Percentiles rank a stretch among this genome's conserved stretches.
phyloP scores from a whole-genome alignment of 2,888 invertebrate species.

The Parochlus steinenii region DNA sequence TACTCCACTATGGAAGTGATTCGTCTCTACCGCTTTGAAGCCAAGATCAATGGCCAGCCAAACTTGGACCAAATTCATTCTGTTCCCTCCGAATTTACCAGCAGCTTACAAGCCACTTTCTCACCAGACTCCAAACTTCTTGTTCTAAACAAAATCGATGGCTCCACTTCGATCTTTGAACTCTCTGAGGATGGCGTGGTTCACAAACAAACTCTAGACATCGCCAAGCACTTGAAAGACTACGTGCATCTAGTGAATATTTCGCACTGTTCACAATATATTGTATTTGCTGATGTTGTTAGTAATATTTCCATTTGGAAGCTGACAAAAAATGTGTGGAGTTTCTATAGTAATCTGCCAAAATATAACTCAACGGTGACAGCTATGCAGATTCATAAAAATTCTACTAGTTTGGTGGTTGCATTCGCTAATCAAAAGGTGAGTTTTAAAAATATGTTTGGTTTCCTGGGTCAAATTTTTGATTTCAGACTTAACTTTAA shows the following conservation, averaged over 20 bases:
- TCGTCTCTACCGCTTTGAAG: constrained; percentile 46
- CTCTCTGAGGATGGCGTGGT: constrained; percentile 24
- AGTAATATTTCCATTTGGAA: constrained; percentile 51
- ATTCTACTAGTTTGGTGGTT: constrained; percentile 41
- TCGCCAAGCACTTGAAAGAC: constrained; percentile 30
- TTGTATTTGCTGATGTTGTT: constrained; percentile 48
- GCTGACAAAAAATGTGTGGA: constrained; percentile 26
- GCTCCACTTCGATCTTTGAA: constrained; percentile 29
- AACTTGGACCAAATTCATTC: constrained; percentile 25
- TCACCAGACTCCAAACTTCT: constrained; percentile 28
- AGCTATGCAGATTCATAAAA: constrained; percentile 49
- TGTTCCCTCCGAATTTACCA: constrained; percentile 24
- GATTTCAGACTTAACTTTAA: not conserved
- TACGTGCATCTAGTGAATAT: constrained; percentile 35
- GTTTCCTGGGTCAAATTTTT: not conserved
- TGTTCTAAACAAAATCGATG: constrained; percentile 28
- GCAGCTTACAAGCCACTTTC: constrained; percentile 29
- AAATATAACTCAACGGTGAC: constrained; percentile 51
- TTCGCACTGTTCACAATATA: constrained; percentile 39
- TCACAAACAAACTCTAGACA: constrained; percentile 25
- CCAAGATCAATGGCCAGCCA: constrained; percentile 28
- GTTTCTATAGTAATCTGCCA: constrained; percentile 44
- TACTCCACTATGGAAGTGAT: constrained; percentile 53
- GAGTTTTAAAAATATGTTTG: constrained; percentile 15
- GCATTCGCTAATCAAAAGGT: constrained; percentile 70